Base-by-base conservation (phyloP, 1,140 invertebrate genomes). In the Psix sp. region DNA sequence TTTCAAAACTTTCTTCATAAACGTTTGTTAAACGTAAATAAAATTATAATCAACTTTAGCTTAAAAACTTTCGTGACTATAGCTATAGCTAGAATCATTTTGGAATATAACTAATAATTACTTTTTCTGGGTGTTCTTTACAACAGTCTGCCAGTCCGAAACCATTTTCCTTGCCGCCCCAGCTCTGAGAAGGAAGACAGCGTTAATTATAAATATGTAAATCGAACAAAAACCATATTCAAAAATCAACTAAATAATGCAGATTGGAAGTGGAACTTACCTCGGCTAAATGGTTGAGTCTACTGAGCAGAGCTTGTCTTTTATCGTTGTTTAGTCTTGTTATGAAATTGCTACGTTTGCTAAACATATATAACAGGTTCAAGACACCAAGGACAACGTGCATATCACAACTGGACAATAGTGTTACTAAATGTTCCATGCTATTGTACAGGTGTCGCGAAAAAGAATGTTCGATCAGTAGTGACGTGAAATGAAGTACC, bases 131-230 rank as follows among this genome's bases (percentile, higher is more conserved):
- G 68, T 83, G 81, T 73, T 92, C 89, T 81, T 91, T 90, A 83
- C 94, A 95, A 80, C 94, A 95, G 71, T 94, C 92, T 26, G 94
- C 93, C 40, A 96, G 84, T 56, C 94, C 94, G 89, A 95, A 95
- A 51, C 94, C 94, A 89, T 95, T 95, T 84, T 95, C 94, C 84
- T 94, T 94, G n/a, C 94, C 94, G 76, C 94, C 94, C 94, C 94
- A 96, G 84, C 91, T 92, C 90, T 92, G 66, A 17, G 87, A 87
- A 66, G 48, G 48, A 39, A 36, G 5, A 14, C 5, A 33, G n/a
- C 7, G 14, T 17, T 35, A 10, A 24, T 9, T 20, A n/a, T 33
- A 10, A 10, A 14, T 17, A 10, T 17, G 17, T 10, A 33, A 18
- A 31, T n/a, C n/a, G n/a, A n/a, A n/a, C n/a, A n/a, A n/a, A n/a